Evolutionary conservation across 2,888 invertebrate species (phyloP).

Genomic region (Volucella inanis): DNA sequence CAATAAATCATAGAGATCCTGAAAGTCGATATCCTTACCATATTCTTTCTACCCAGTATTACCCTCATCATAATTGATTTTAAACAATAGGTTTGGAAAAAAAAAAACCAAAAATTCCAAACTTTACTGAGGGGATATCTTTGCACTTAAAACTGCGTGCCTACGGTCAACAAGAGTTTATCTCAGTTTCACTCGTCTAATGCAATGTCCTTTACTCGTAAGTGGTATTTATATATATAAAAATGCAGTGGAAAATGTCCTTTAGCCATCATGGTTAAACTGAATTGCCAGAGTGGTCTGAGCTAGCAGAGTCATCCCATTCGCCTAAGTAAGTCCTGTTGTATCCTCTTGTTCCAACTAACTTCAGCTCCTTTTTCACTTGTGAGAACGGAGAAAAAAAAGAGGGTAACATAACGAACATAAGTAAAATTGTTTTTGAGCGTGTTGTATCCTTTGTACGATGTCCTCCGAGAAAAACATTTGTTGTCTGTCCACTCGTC

Average conservation of each 20-base stretch:
- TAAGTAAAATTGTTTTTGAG: conserved; percentile 62
- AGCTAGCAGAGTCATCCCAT: background rate
- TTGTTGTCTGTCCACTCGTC: conserved; percentile 62
- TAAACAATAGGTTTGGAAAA: conserved; percentile 22
- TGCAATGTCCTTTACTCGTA: conserved; percentile 51
- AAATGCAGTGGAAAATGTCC: conserved; percentile 67
- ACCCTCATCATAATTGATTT: conserved; percentile 47
- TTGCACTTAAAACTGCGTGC: conserved; percentile 50
- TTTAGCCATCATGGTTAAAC: conserved; percentile 29
- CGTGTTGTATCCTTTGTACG: conserved; percentile 46
- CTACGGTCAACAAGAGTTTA: conserved; percentile 31
- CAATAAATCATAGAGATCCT: conserved; percentile 64
- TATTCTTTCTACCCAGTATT: background rate
- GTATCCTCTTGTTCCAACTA: conserved; percentile 50
- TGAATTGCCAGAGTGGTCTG: background rate
- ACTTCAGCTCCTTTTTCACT: conserved; percentile 17
- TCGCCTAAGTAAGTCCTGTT: conserved; percentile 30
- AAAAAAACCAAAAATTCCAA: background rate
- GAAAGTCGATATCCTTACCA: conserved; percentile 60
- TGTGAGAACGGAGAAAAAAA: conserved; percentile 24
- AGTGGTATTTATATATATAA: conserved; percentile 38
- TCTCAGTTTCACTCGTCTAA: conserved; percentile 24
- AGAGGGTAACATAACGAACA: conserved; percentile 53
- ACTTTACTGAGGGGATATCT: conserved; percentile 6
- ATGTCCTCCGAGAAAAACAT: conserved; percentile 30